Percentiles rank a stretch among this genome's conserved stretches.
Conservation (phyloP, 92 coral and sea anemone species). For the Scolanthus callimorphus region DNA sequence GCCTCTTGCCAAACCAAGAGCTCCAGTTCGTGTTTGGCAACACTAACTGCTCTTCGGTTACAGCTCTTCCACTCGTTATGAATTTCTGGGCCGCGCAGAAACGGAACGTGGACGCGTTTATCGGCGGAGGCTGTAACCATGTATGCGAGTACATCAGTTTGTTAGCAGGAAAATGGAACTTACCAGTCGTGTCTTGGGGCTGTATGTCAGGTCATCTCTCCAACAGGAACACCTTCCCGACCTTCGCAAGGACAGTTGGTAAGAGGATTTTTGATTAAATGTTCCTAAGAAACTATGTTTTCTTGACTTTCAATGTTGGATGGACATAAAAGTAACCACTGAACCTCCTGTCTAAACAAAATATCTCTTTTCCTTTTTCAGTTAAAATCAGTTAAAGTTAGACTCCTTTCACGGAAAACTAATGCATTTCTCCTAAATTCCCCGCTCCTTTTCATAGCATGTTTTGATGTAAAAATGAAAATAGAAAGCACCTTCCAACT, state of each 20-base stretch:
- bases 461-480: too few relatives aligned
- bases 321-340: too few relatives aligned
- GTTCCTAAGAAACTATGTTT: too few relatives aligned
- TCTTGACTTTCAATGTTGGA: too few relatives aligned
- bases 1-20: conserved; percentile 56
- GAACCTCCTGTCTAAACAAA: too few relatives aligned
- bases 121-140: conserved; percentile 82
- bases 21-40: conserved; percentile 80
- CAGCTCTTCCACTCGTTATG: conserved; percentile 78
- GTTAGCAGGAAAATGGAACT: conserved; percentile 81
- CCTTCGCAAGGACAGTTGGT: conserved; percentile 79
- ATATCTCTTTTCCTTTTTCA: too few relatives aligned
- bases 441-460: too few relatives aligned
- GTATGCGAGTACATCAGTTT: conserved; percentile 84
- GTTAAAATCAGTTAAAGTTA: too few relatives aligned
- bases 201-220: conserved; percentile 86
- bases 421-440: too few relatives aligned
- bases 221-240: conserved; percentile 78
- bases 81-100: conserved; percentile 74
- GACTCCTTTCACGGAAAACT: too few relatives aligned
- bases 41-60: conserved; percentile 71
- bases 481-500: too few relatives aligned
- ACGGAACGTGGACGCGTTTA: conserved; percentile 74
- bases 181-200: conserved; percentile 84
- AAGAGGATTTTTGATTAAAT: too few relatives aligned